phyloP scores from a whole-genome alignment of 2,113 vertebrate species.

The pig (Sus scrofa) region DNA sequence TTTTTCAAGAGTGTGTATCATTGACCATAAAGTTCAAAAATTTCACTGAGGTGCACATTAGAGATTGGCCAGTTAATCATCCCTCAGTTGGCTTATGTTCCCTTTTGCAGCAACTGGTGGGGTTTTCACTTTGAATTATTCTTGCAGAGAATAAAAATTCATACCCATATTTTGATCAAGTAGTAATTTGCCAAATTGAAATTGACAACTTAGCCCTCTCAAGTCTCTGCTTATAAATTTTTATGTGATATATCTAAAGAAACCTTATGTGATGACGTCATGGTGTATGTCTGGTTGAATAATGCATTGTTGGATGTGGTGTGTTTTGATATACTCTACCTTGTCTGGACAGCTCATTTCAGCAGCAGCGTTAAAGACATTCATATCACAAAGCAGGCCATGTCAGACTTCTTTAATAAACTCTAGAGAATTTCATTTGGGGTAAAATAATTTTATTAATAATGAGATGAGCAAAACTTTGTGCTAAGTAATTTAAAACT shows the following conservation, averaged over 20 bases:
- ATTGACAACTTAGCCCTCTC: conserved; percentile 37
- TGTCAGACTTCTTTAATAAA: neutral
- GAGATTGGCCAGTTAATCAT: neutral
- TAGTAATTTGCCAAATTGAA: conserved; percentile 41
- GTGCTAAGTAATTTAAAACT: neutral
- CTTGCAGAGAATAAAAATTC: conserved; percentile 43
- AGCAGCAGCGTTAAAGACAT: neutral
- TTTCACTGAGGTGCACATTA: neutral
- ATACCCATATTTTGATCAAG: conserved; percentile 36
- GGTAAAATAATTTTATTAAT: conserved; percentile 13
- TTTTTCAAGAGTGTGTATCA: conserved; percentile 23
- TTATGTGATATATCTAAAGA: conserved; percentile 32
- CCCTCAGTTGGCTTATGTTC: neutral
- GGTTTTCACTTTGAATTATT: conserved; percentile 61
- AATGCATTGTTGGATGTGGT: neutral
- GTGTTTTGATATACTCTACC: neutral
- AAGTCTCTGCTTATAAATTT: conserved; percentile 63
- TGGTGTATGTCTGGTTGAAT: conserved; percentile 11
- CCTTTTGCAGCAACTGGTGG: neutral
- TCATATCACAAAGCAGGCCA: neutral
- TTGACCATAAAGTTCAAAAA: conserved; percentile 5
- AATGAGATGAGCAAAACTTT: neutral
- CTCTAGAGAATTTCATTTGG: neutral
- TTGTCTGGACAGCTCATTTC: neutral
- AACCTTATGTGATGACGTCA: conserved; percentile 34